These are phyloP conservation scores for Adoxophyes honmai DNA, from an alignment of 1,140 invertebrate species.

Conservation along the genomic window DNA sequence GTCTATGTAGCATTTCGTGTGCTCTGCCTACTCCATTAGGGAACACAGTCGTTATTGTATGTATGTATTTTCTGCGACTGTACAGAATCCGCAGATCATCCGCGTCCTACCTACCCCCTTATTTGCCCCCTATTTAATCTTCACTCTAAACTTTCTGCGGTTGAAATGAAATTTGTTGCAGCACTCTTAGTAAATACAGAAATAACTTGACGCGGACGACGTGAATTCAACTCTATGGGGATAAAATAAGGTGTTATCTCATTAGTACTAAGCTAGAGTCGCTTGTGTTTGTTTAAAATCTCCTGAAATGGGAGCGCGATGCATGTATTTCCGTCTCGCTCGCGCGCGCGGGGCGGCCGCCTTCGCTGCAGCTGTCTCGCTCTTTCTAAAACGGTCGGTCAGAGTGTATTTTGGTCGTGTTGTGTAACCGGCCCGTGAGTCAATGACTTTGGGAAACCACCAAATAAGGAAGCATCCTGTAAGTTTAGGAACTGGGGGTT, in stretches of 20 bases:
- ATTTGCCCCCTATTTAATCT: slow-evolving; percentile 55
- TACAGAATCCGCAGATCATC: no score
- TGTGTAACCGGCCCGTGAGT: slow-evolving; percentile 12
- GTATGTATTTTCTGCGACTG: no score
- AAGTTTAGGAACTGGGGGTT: no score
- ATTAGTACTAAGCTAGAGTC: background rate
- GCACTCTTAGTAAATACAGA: slow-evolving; percentile 48
- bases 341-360: slow-evolving; percentile 5
- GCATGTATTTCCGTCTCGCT: slow-evolving; percentile 39
- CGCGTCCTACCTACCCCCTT: no score
- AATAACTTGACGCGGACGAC: slow-evolving; percentile 37
- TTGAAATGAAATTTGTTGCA: slow-evolving; percentile 69
- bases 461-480: background rate
- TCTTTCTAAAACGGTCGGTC: slow-evolving; percentile 31
- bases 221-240: slow-evolving; percentile 21
- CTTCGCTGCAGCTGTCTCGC: slow-evolving; percentile 28
- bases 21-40: no score
- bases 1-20: no score
- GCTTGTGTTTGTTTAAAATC: slow-evolving; percentile 19
- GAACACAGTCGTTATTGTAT: no score
- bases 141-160: slow-evolving; percentile 68
- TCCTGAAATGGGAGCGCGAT: slow-evolving; percentile 60
- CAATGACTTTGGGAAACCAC: slow-evolving; percentile 5
- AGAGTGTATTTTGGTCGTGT: slow-evolving; percentile 18
- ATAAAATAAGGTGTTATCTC: slow-evolving; percentile 15